Conservation (phyloP, 2,113 vertebrate species). For the Phaethornis superciliosus region DNA sequence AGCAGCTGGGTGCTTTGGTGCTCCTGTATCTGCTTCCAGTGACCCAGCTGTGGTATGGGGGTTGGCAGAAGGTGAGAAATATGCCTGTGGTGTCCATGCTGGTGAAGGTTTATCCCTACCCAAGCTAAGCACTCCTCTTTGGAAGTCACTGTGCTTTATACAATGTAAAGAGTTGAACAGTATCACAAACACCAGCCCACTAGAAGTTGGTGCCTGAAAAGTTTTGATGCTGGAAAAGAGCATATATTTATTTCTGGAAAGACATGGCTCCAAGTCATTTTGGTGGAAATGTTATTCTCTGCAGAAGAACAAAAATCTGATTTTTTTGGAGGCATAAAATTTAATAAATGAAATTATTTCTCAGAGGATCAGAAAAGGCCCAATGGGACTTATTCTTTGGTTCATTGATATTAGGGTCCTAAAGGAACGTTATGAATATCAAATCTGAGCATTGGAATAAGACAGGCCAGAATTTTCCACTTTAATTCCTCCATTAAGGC, state of each 20-base stretch:
- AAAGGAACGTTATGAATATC: neutral
- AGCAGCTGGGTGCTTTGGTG: neutral
- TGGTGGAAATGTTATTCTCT: neutral
- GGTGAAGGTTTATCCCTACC: neutral
- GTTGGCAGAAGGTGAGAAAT: neutral
- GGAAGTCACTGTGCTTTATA: neutral
- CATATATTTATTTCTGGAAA: neutral
- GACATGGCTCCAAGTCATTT: neutral
- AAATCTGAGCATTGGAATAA: neutral
- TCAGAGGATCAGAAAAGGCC: neutral
- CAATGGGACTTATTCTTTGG: neutral
- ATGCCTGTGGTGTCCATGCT: too few relatives aligned
- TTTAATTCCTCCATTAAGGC: neutral
- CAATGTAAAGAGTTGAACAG: neutral
- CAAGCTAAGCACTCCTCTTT: neutral
- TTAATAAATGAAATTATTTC: neutral
- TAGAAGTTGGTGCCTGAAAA: neutral
- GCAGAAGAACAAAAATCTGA: neutral
- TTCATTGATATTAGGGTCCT: neutral
- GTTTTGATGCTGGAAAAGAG: neutral
- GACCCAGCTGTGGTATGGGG: neutral
- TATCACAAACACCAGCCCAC: neutral
- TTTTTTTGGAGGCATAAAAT: neutral
- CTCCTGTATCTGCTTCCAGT: neutral
- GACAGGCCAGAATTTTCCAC: neutral